Percentiles rank a stretch among this genome's conserved stretches.
phyloP scores from a whole-genome alignment of 2,113 vertebrate genomes.

The Deroptyus accipitrinus region DNA sequence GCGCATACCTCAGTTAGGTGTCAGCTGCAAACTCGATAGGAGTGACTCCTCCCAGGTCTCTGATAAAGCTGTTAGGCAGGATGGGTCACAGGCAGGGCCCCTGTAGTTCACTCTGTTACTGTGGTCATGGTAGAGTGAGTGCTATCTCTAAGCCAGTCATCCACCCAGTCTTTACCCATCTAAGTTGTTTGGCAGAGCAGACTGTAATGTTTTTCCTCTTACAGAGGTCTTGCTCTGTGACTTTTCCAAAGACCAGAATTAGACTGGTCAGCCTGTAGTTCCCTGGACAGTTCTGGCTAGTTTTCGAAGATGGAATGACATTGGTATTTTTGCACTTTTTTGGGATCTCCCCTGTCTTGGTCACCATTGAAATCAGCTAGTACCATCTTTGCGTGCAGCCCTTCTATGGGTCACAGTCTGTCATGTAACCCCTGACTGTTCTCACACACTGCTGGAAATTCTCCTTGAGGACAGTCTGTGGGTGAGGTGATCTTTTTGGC shows the following conservation, averaged over 20 bases:
- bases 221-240: not conserved
- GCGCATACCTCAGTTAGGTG: fast-evolving
- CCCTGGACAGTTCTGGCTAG: not conserved
- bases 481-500: not conserved
- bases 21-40: not conserved
- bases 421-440: not conserved
- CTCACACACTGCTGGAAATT: not conserved
- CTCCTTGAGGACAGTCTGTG: fast-evolving
- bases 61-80: not conserved
- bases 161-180: not conserved
- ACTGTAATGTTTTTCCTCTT: not conserved
- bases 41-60: not conserved
- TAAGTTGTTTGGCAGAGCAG: not conserved
- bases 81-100: not conserved
- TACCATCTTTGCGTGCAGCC: not conserved
- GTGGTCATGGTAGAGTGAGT: not conserved
- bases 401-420: not conserved
- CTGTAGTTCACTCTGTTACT: not conserved
- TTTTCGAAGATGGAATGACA: not conserved
- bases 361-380: not conserved
- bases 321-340: not conserved
- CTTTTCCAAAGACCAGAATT: not conserved
- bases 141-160: not conserved
- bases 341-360: not conserved
- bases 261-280: not conserved